These are phyloP conservation scores for Pelecanoides urinatrix DNA, from an alignment of 2,113 vertebrate genomes.

Conservation along the genomic window DNA sequence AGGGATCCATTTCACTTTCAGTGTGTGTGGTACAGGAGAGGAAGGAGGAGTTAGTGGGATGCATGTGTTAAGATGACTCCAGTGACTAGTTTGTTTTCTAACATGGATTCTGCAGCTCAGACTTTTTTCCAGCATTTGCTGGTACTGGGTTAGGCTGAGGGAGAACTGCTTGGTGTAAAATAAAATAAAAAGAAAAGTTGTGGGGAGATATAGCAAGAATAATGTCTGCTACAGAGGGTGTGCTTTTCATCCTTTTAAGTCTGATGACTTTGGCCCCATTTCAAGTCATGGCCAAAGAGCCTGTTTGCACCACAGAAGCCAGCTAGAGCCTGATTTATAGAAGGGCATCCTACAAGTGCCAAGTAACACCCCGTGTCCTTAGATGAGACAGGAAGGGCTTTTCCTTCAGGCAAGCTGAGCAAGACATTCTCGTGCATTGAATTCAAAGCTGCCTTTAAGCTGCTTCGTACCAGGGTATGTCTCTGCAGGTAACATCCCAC, in stretches of 20 bases:
- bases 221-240: not conserved
- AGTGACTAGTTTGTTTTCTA: not conserved
- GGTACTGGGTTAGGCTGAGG: not conserved
- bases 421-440: not conserved
- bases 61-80: rapidly evolving
- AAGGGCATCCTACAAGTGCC: not conserved
- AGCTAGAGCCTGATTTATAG: not conserved
- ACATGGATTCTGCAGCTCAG: not conserved
- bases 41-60: not conserved
- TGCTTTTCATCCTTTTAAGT: not conserved
- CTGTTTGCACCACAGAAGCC: not conserved
- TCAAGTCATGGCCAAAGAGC: not conserved
- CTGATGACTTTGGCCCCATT: not conserved
- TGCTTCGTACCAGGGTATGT: not conserved
- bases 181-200: not conserved
- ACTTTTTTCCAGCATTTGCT: not conserved
- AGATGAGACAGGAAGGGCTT: not conserved
- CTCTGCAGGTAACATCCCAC: not conserved
- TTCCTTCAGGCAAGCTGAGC: not conserved
- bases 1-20: not conserved
- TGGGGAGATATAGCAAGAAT: not conserved
- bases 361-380: not conserved
- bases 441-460: not conserved
- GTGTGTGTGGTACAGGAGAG: not conserved
- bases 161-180: not conserved